Conservation (phyloP, 2,797 vertebrate species). For the Muscicapa comitata region DNA sequence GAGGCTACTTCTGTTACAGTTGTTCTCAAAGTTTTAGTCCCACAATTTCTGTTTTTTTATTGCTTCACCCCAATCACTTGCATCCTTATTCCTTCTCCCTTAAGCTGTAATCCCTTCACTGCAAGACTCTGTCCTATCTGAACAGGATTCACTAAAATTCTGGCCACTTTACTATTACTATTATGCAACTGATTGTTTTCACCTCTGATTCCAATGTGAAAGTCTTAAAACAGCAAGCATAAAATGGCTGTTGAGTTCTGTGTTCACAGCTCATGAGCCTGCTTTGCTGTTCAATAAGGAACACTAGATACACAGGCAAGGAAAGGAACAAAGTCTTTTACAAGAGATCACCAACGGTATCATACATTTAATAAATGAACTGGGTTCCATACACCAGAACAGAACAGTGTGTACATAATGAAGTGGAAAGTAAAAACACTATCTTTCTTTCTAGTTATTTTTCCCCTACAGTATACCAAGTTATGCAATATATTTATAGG, state of each 20-base stretch:
- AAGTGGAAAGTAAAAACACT: slow-evolving; percentile 70
- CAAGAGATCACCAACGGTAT: slow-evolving; percentile 4
- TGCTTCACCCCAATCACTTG: neutral
- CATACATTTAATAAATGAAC: slow-evolving; percentile 68
- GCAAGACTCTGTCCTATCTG: neutral
- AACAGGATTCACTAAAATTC: neutral
- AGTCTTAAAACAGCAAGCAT: neutral
- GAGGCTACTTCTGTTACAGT: neutral
- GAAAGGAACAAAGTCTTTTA: neutral
- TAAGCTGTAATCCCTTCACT: neutral
- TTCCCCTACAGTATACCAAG: slow-evolving; percentile 53
- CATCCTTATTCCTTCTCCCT: neutral
- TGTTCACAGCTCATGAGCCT: neutral
- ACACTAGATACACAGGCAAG: neutral
- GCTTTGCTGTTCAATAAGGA: neutral
- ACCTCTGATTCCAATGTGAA: neutral
- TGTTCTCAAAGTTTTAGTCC: neutral
- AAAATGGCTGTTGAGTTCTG: neutral
- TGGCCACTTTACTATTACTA: neutral
- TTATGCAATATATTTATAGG: slow-evolving; percentile 67
- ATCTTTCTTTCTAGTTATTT: slow-evolving; percentile 24
- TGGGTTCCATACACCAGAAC: slow-evolving; percentile 38
- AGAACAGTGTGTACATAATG: slow-evolving; percentile 52
- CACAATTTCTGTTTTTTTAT: neutral
- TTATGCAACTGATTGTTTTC: neutral